Evolutionary conservation across 1,140 invertebrate genomes (phyloP).

Genomic region (Chironomus striatipennis): DNA sequence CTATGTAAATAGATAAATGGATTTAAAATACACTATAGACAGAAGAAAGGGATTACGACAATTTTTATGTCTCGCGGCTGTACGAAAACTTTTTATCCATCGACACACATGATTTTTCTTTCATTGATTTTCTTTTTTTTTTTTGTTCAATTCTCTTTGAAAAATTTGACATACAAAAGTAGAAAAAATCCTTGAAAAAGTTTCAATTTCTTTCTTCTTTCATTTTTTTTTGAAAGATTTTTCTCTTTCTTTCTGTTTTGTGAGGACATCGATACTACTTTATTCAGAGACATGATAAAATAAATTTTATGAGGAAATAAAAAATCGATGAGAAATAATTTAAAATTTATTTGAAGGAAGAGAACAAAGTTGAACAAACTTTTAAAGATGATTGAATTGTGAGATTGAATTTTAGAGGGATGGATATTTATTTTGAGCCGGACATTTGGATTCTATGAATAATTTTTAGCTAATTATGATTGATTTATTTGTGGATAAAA

Average conservation of each 20-base stretch:
- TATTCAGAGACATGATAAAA: no score
- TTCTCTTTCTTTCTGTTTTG: no score
- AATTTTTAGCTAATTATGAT: no score
- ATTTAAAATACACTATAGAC: no score
- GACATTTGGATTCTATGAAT: no score
- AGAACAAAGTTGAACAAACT: neutral
- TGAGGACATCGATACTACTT: no score
- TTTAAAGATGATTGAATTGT: neutral
- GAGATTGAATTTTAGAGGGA: neutral
- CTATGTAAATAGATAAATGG: no score
- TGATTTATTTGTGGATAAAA: no score
- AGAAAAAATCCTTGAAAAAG: neutral
- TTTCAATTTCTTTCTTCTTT: neutral
- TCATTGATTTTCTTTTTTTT: neutral
- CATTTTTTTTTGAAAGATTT: neutral
- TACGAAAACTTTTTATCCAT: neutral
- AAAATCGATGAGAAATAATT: neutral
- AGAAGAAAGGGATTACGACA: no score
- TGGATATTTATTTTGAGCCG: no score
- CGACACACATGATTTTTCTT: neutral
- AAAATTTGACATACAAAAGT: neutral
- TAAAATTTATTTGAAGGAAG: neutral
- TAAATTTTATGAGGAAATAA: no score
- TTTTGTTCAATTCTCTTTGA: neutral
- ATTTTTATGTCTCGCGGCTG: slow-evolving; percentile 5